Evolutionary conservation across 2,113 vertebrate genomes (phyloP), one percentile per base, ranked within the genome.

Genomic region (Bungarus multicinctus): DNA sequence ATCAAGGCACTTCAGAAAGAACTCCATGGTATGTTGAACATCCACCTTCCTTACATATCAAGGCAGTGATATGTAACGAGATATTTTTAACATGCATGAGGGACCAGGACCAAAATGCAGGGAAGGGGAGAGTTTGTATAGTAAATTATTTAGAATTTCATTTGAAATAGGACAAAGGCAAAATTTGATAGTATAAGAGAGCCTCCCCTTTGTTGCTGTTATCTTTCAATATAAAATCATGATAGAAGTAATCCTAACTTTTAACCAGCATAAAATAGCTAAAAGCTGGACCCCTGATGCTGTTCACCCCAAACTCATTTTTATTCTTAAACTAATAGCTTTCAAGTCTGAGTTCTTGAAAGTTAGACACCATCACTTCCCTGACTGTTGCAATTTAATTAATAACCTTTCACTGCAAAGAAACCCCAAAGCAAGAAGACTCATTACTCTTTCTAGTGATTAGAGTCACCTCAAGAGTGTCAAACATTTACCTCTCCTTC

Each of bases 401-500:
- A 94, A 96, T 74, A 97, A 97, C 96, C 96, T 96, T 96, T 93
- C 94, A 95, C 43, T 96, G 88, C 11, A 89, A 97, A 95, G 94
- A 97, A 97, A 96, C 95, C 96, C 96, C 90, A 94, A 97, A 96
- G 94, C 95, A 95, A 94, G 93, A 95, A 93, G 92, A 95, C 95
- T 97, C 95, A 96, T 96, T 90, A 93, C 97, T 97, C 96, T 96
- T 97, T 97, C 97, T 93, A 97, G 96, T 12, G 94, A 97, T 97
- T 94, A 98, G 96, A 97, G 95, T 97, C 89, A 97, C 96, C 97
- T 97, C 97, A 96, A 98, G 96, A 95, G 96, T 96, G 95, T 98
- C 95, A 94, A 98, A 98, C 98, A 99, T 99, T 99, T 99, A 99
- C 99, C 99, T 99, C 98, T 98, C 98, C 98, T 98, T 98, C 98